These are phyloP conservation scores for Lordiphosa stackelbergi DNA, from an alignment of 1,140 invertebrate genomes.

Conservation along the genomic window DNA sequence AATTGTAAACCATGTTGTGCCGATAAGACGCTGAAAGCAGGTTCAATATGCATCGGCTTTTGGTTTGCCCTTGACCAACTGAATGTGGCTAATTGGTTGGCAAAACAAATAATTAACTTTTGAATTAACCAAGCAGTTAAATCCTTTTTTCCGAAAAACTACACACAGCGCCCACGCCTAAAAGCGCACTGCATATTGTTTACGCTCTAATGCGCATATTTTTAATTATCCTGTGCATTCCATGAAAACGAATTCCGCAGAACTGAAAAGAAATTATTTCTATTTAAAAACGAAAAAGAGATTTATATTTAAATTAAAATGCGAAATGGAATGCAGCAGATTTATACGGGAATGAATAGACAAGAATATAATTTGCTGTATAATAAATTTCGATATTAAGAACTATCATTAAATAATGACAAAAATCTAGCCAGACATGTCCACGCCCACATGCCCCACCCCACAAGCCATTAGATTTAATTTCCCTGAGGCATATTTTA, in stretches of 20 bases:
- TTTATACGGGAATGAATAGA: no score
- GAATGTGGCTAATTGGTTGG: no score
- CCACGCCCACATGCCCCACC: constrained; percentile 1
- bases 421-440: background rate
- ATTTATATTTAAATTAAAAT: constrained; percentile 1
- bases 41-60: no score
- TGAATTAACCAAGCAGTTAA: constrained; percentile 15
- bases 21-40: no score
- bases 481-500: constrained; percentile 12
- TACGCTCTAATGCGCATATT: constrained; percentile 36
- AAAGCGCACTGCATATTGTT: constrained; percentile 28
- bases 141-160: background rate
- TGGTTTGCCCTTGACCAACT: no score
- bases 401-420: no score
- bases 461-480: constrained; percentile 7
- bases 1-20: no score
- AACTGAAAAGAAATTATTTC: constrained; percentile 2
- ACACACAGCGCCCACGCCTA: constrained; percentile 12
- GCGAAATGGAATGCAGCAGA: no score
- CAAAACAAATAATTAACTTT: no score
- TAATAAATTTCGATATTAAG: no score
- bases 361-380: no score
- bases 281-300: constrained; percentile 11
- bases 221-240: constrained; percentile 51
- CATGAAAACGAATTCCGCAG: constrained; percentile 18